These are phyloP conservation scores for Athalia cordata DNA, from an alignment of 2,888 invertebrate genomes.

Conservation along the genomic window DNA sequence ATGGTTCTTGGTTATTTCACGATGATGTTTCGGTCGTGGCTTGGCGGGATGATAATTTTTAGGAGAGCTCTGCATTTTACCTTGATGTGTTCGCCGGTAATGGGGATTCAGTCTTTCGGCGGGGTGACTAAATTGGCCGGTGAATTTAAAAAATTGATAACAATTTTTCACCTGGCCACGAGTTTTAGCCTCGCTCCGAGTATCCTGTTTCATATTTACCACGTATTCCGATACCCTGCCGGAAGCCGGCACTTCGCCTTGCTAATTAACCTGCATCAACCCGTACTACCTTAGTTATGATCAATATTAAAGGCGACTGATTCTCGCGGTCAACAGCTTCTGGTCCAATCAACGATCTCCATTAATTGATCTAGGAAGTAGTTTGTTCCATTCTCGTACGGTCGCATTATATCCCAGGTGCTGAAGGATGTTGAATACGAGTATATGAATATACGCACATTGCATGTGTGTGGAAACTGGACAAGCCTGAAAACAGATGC, in stretches of 20 bases:
- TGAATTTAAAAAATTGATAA: background rate
- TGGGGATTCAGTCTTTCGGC: no score
- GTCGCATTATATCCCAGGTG: background rate
- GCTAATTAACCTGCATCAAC: constrained; percentile 17
- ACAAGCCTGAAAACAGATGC: no score
- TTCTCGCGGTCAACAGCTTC: constrained; percentile 16
- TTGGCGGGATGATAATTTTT: no score
- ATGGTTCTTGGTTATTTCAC: no score
- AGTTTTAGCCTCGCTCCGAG: constrained; percentile 20
- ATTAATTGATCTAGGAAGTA: constrained; percentile 10
- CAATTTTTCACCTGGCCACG: background rate
- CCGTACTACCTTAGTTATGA: background rate
- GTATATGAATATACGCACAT: background rate
- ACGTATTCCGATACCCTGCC: constrained; percentile 11
- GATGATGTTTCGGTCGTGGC: no score
- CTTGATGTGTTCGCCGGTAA: no score
- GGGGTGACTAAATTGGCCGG: no score
- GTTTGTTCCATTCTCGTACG: background rate
- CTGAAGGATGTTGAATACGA: background rate
- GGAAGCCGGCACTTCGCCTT: constrained; percentile 15
- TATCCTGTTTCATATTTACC: constrained; percentile 10
- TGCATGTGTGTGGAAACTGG: no score
- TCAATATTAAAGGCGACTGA: background rate
- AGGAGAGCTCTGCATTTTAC: no score
- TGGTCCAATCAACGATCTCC: constrained; percentile 13